Conservation (phyloP, 2,113 vertebrate genomes). For the Neogobius melanostomus region DNA sequence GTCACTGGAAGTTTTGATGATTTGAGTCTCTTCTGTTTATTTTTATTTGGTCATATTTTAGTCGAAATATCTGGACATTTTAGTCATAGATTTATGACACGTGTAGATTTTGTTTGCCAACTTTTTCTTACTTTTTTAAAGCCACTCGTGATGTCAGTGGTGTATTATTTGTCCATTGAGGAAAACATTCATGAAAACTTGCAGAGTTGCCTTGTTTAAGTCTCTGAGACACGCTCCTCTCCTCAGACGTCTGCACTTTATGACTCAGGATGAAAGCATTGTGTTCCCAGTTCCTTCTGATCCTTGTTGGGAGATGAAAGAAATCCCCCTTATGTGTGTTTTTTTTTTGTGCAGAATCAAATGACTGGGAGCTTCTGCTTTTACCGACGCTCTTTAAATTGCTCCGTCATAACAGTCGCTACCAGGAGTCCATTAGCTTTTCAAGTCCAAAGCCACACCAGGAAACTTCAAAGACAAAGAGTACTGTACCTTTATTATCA, state of each 20-base stretch:
- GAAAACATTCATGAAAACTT: background rate
- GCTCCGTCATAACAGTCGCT: background rate
- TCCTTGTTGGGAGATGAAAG: slow-evolving; percentile 11
- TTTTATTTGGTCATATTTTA: too few relatives aligned
- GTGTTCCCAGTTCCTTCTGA: slow-evolving; percentile 2
- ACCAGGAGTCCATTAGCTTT: background rate
- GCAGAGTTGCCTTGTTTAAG: background rate
- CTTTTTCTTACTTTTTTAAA: background rate
- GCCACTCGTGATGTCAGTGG: background rate
- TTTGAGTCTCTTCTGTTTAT: too few relatives aligned
- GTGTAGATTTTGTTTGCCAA: too few relatives aligned
- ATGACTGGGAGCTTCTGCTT: background rate
- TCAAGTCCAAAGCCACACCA: slow-evolving; percentile 8
- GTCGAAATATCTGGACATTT: too few relatives aligned
- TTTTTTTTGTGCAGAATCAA: slow-evolving; percentile 7
- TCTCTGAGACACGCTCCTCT: background rate
- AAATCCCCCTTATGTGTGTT: background rate
- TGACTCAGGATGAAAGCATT: background rate
- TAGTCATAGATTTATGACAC: too few relatives aligned
- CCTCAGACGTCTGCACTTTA: background rate
- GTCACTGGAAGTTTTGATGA: too few relatives aligned
- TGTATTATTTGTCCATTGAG: background rate
- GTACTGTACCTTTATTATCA: background rate
- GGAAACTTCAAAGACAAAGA: background rate
- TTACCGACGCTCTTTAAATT: slow-evolving; percentile 1